Evolutionary conservation across 2,797 vertebrate genomes (phyloP).

Genomic region (Amphiprion clarkii): DNA sequence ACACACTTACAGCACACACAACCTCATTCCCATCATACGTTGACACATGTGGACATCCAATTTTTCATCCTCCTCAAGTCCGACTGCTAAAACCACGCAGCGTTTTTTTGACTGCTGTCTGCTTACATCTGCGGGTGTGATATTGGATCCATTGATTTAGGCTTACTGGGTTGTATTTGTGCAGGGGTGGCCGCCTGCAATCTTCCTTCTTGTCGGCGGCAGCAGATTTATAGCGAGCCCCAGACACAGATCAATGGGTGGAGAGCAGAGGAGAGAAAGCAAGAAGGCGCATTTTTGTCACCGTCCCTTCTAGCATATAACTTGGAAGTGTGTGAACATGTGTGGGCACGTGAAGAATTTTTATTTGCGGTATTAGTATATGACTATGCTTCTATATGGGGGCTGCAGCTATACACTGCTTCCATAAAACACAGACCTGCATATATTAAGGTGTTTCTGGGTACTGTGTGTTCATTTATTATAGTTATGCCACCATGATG

Average conservation of each 20-base stretch:
- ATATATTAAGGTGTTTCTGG: background rate
- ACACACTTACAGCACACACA: conserved; percentile 9
- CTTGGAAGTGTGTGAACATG: conserved; percentile 8
- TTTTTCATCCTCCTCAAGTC: conserved; percentile 27
- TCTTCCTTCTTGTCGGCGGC: conserved; percentile 78
- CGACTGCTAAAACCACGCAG: conserved; percentile 2
- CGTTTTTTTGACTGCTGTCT: conserved; percentile 23
- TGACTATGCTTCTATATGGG: background rate
- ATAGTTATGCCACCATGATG: too few species aligned
- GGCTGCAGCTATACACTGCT: background rate
- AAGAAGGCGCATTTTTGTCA: conserved; percentile 38
- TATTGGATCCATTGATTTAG: conserved; percentile 79
- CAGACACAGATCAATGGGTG: conserved; percentile 79
- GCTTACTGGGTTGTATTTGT: conserved; percentile 72
- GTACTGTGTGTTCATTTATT: background rate
- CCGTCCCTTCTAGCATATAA: conserved; percentile 21
- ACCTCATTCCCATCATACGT: conserved; percentile 23
- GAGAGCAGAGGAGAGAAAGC: conserved; percentile 49
- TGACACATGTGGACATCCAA: conserved; percentile 6
- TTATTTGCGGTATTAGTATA: background rate
- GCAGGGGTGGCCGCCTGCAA: conserved; percentile 70
- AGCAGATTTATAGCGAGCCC: conserved; percentile 80
- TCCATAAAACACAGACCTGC: background rate
- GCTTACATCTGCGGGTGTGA: conserved; percentile 31
- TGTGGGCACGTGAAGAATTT: background rate